phyloP scores from a whole-genome alignment of 2,113 vertebrate species.

The Neotoma lepida region DNA sequence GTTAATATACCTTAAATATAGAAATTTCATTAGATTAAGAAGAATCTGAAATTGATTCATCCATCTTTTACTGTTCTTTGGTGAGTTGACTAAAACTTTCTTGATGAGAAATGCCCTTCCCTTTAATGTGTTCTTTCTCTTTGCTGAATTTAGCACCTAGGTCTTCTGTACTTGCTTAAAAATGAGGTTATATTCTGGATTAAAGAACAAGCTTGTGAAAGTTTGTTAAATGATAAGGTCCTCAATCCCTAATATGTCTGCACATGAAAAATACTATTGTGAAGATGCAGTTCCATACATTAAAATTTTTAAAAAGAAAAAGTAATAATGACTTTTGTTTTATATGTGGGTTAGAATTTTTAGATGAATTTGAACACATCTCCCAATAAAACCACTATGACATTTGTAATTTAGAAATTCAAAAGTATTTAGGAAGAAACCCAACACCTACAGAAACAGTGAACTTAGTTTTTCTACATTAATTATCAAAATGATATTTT shows the following conservation, averaged over 20 bases:
- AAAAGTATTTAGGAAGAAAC: background rate
- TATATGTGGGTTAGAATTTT: background rate
- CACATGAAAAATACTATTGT: background rate
- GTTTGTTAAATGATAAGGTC: background rate
- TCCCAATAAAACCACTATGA: background rate
- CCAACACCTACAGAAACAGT: background rate
- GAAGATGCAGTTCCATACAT: background rate
- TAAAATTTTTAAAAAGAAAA: slow-evolving; percentile 28
- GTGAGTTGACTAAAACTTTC: background rate
- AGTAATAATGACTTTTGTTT: background rate
- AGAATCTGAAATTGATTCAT: background rate
- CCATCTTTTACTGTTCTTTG: background rate
- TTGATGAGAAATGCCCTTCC: background rate
- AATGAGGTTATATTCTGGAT: background rate
- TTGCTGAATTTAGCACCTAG: slow-evolving; percentile 1
- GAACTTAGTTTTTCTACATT: background rate
- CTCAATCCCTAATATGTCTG: background rate
- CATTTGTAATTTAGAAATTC: background rate
- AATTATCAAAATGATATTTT: background rate
- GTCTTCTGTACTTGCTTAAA: background rate
- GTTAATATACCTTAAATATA: background rate
- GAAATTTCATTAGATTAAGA: background rate
- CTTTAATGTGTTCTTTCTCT: background rate
- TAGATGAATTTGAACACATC: background rate
- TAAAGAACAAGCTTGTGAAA: background rate